Evolutionary conservation across 2,797 vertebrate genomes (phyloP).

Genomic region (Chaetodon trifasciatus): DNA sequence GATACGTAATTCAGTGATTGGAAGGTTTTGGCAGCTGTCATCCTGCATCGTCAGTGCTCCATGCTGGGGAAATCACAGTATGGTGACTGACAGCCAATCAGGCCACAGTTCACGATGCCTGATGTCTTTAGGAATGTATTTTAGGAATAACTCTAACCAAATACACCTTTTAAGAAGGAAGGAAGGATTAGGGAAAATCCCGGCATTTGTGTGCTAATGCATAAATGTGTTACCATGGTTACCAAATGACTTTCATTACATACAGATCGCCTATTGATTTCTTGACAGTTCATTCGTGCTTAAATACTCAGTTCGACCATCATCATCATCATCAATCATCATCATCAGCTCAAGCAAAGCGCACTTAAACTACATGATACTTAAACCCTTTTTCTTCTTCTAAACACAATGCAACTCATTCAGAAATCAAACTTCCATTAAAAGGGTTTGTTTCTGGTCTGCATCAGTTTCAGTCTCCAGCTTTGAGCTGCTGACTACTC

Average conservation of each 20-base stretch:
- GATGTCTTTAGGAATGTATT: no score
- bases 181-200: background rate
- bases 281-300: no score
- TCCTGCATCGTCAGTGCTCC: background rate
- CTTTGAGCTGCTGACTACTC: background rate
- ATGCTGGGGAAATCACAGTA: background rate
- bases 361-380: no score
- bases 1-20: background rate
- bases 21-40: background rate
- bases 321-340: no score
- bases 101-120: background rate
- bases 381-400: background rate
- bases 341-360: no score
- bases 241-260: no score
- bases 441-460: background rate
- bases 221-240: no score
- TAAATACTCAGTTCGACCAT: no score
- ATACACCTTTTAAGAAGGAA: background rate
- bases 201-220: no score
- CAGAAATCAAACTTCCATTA: background rate
- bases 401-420: background rate
- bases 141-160: background rate
- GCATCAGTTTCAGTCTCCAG: background rate
- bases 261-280: no score
- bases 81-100: background rate